Evolutionary conservation across 1,140 invertebrate genomes (phyloP).

Genomic region (Sitophilus oryzae): DNA sequence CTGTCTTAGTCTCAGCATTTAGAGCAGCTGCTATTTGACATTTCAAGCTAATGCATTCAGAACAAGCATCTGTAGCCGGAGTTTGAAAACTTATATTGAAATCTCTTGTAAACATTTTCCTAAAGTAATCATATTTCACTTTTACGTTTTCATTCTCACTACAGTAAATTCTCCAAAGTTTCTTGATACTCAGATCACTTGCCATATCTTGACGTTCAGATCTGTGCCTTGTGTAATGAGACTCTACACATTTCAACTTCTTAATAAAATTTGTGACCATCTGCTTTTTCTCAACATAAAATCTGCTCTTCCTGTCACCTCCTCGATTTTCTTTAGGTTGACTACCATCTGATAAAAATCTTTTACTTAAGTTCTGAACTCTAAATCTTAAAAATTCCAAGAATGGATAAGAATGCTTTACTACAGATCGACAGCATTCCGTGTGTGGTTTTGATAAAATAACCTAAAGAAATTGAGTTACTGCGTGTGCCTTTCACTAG

Average conservation of each 20-base stretch:
- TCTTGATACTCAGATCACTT: neutral
- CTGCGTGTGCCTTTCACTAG: neutral
- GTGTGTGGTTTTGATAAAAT: constrained; percentile 1
- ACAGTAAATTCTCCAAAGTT: constrained; percentile 7
- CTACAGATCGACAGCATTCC: neutral
- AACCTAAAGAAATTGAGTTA: neutral
- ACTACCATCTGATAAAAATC: too few species aligned
- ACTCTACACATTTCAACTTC: too few species aligned
- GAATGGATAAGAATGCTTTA: neutral
- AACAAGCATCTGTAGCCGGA: neutral
- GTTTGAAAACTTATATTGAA: constrained; percentile 3
- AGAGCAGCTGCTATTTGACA: neutral
- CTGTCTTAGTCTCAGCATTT: neutral
- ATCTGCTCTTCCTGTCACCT: neutral
- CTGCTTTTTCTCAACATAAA: too few species aligned
- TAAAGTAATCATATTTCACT: constrained; percentile 6
- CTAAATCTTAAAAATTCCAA: constrained; percentile 3
- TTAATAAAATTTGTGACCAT: too few species aligned
- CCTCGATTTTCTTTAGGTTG: too few species aligned
- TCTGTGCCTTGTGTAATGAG: neutral
- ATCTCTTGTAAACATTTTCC: constrained; percentile 1
- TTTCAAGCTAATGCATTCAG: constrained; percentile 1
- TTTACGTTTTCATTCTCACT: neutral
- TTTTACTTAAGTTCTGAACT: neutral
- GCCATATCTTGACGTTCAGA: neutral